A percentile compares a stretch with the other conserved stretches of the same genome.
Evolutionary conservation across 1,140 invertebrate species (phyloP).

Genomic region (Pentalonia nigronervosa): DNA sequence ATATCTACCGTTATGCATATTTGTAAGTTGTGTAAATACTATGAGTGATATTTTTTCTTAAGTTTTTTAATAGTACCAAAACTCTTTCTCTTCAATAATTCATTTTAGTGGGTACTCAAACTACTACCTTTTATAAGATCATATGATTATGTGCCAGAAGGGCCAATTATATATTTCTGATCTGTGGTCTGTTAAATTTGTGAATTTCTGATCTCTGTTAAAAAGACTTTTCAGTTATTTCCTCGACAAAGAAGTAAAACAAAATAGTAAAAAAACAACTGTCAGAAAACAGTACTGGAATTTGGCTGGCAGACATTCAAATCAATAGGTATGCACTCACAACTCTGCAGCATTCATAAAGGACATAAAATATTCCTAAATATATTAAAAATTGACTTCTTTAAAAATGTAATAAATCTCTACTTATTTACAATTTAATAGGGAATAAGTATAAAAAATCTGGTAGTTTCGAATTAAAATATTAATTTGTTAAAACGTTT

Average conservation of each 20-base stretch:
- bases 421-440: no score
- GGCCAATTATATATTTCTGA: slow-evolving; percentile 34
- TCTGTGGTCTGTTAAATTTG: not conserved
- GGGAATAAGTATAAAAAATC: no score
- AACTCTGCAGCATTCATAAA: no score
- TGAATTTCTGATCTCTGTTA: slow-evolving; percentile 14
- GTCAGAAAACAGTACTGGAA: not conserved
- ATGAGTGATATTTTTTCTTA: not conserved
- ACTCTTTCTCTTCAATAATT: slow-evolving; percentile 17
- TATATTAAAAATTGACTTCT: no score
- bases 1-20: no score
- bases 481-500: no score
- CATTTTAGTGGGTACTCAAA: slow-evolving; percentile 21
- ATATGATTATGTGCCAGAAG: not conserved
- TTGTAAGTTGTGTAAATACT: not conserved
- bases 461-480: no score
- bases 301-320: slow-evolving; percentile 21
- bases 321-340: not conserved
- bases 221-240: slow-evolving; percentile 5
- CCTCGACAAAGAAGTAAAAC: slow-evolving; percentile 3
- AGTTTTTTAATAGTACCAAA: not conserved
- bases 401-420: no score
- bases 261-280: not conserved
- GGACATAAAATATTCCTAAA: no score
- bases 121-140: not conserved